A percentile compares a stretch with the other conserved stretches of the same genome.
Conservation (phyloP, 2,888 invertebrate genomes). For the Diaperis boleti region DNA sequence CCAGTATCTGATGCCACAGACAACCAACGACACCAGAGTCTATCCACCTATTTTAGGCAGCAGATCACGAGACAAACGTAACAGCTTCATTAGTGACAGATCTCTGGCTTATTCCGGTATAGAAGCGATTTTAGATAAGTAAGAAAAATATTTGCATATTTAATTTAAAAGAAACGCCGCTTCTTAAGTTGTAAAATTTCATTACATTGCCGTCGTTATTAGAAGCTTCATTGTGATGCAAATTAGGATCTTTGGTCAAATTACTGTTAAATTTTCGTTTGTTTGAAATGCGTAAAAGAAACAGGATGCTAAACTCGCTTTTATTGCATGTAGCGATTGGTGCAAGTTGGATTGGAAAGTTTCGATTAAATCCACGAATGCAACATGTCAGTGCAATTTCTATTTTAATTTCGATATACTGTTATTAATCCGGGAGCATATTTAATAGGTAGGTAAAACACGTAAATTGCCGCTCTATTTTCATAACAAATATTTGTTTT, state of each 20-base stretch:
- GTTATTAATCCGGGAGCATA: too few species aligned
- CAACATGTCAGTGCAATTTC: too few species aligned
- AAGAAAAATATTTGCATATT: conserved; percentile 15
- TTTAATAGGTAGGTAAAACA: too few species aligned
- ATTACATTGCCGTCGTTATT: not conserved
- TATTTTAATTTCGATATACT: not conserved
- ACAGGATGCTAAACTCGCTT: not conserved
- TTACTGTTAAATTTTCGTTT: conserved; percentile 16
- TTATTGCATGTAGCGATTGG: conserved; percentile 2
- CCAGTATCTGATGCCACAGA: conserved; percentile 67
- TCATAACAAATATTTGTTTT: too few species aligned
- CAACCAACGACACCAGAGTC: conserved; percentile 53
- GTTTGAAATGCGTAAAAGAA: conserved; percentile 10
- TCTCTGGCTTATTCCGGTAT: conserved; percentile 57
- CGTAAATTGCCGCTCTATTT: too few species aligned
- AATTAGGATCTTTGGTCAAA: conserved; percentile 8
- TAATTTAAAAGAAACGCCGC: not conserved
- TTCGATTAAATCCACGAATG: conserved; percentile 2
- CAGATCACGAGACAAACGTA: conserved; percentile 50
- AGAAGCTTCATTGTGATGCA: conserved; percentile 5
- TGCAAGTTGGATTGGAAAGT: conserved; percentile 4
- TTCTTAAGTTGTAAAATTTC: conserved; percentile 7
- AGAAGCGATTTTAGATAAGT: conserved; percentile 60
- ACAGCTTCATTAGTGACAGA: conserved; percentile 53
- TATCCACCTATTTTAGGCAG: conserved; percentile 60